Conservation (phyloP, 2,888 invertebrate species). For the Acanthacorydalis orientalis region DNA sequence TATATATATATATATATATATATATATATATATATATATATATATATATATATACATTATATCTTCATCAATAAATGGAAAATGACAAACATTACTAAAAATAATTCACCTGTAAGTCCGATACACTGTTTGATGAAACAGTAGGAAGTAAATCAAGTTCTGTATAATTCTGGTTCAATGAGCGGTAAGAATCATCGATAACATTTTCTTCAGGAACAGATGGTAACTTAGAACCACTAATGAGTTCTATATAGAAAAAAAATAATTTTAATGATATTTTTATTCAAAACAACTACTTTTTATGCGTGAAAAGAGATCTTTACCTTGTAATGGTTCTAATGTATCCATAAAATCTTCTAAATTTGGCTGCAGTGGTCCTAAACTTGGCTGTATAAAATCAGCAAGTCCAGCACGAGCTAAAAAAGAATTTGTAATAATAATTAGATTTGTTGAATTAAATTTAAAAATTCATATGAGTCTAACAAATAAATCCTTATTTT, state of each 20-base stretch:
- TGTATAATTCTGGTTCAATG: constrained; percentile 16
- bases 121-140: constrained; percentile 9
- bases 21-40: no score
- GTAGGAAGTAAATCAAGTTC: constrained; percentile 15
- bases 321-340: constrained; percentile 69
- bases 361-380: constrained; percentile 92
- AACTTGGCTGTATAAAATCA: constrained; percentile 96
- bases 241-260: not conserved
- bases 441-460: constrained; percentile 12
- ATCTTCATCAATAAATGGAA: no score
- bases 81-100: no score
- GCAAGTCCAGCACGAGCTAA: constrained; percentile 73
- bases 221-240: constrained; percentile 26
- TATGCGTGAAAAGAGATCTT: constrained; percentile 9
- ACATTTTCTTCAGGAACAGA: constrained; percentile 40
- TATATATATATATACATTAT: no score
- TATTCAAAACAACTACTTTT: not conserved
- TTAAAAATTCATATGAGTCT: no score
- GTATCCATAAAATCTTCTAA: constrained; percentile 91
- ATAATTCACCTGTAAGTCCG: not conserved
- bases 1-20: no score
- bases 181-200: constrained; percentile 12
- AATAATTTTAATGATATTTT: not conserved
- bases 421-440: constrained; percentile 21
- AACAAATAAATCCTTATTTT: no score